phyloP scores from a whole-genome alignment of 2,888 invertebrate species.

The Hirtodrosophila confusa region DNA sequence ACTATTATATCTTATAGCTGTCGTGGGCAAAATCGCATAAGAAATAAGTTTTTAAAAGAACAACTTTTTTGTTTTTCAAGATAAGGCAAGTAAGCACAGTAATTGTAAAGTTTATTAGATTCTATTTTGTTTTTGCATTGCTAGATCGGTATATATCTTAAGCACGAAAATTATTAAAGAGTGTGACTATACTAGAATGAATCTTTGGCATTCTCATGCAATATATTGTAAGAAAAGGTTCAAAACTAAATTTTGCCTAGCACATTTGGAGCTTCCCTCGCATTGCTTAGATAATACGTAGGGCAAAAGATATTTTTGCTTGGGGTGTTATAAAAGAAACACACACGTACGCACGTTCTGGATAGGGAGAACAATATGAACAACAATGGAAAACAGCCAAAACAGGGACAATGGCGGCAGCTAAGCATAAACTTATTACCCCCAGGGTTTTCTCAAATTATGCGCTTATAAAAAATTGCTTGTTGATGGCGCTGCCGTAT shows the following conservation, averaged over 20 bases:
- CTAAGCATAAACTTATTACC: constrained; percentile 60
- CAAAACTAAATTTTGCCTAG: background rate
- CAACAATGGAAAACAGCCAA: constrained; percentile 10
- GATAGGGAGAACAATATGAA: constrained; percentile 1
- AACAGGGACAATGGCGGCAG: constrained; percentile 34
- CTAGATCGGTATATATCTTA: no score
- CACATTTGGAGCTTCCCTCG: constrained; percentile 18
- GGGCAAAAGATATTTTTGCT: constrained; percentile 35
- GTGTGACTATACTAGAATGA: no score
- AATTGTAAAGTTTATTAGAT: no score
- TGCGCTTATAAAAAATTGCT: constrained; percentile 46
- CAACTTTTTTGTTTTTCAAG: no score
- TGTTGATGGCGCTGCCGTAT: constrained; percentile 21
- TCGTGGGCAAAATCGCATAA: no score
- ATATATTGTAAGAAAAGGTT: no score
- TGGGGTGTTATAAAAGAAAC: constrained; percentile 36
- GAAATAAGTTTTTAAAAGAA: no score
- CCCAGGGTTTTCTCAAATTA: constrained; percentile 63
- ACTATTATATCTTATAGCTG: no score
- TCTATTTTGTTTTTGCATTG: no score
- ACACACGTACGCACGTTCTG: background rate
- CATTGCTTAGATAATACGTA: constrained; percentile 28
- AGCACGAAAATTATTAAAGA: no score
- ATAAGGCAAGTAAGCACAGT: no score
- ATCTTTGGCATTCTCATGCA: constrained; percentile 1